These are phyloP conservation scores for Embidobia sp. DNA, from an alignment of 2,888 invertebrate genomes.

Conservation along the genomic window DNA sequence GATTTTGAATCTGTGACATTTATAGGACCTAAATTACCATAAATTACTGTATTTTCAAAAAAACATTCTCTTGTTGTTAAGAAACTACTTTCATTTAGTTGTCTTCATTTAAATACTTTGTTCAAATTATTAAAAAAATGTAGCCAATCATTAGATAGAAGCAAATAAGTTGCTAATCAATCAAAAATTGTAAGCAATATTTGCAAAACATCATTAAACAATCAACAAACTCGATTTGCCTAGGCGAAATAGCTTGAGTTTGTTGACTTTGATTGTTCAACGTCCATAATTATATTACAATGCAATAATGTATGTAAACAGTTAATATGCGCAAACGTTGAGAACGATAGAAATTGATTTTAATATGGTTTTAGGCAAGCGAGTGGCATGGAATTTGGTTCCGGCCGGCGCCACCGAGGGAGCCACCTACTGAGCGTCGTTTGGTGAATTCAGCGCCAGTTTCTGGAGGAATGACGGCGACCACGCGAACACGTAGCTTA, in stretches of 20 bases:
- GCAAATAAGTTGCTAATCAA: too few species aligned
- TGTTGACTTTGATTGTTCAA: conserved; percentile 10
- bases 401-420: conserved; percentile 70
- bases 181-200: too few species aligned
- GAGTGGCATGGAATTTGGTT: conserved; percentile 67
- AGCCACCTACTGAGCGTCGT: conserved; percentile 72
- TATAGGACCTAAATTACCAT: too few species aligned
- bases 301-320: conserved; percentile 23
- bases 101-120: too few species aligned
- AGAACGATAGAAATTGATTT: conserved; percentile 34
- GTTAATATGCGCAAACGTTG: conserved; percentile 16
- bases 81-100: too few species aligned
- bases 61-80: too few species aligned
- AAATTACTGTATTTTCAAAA: too few species aligned
- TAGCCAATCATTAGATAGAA: too few species aligned
- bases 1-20: too few species aligned
- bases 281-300: conserved; percentile 23
- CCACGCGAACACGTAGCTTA: conserved; percentile 72
- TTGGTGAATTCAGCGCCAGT: conserved; percentile 74
- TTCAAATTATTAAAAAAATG: too few species aligned
- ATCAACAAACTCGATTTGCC: conserved; percentile 3
- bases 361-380: conserved; percentile 34
- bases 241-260: conserved; percentile 1
- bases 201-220: conserved; percentile 4
- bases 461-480: conserved; percentile 70